Base-by-base conservation (phyloP, 2,113 vertebrate genomes). In the Pelobates fuscus region DNA sequence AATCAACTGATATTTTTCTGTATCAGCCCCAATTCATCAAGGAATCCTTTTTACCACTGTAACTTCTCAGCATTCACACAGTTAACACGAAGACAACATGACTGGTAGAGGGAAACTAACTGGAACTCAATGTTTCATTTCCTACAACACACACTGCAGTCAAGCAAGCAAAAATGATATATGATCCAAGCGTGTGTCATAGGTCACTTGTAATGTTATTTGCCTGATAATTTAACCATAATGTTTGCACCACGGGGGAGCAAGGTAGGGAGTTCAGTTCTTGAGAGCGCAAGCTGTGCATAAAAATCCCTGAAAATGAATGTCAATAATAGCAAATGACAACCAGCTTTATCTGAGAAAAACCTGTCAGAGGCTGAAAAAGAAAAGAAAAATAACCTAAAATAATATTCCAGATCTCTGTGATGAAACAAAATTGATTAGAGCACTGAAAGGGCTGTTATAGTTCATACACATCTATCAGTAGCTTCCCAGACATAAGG, bases 401-500 rank as follows among this genome's bases (percentile, higher is more conserved):
- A 60, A 57, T 57, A 57, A 26, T 20, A 27, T 17, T 5, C 24
- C 23, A 26, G 58, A 27, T 63, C 30, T 63, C 5, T 26, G 17
- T 37, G n/a, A 15, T 20, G 4, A 41, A 32, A 6, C 21, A 32
- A 54, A 68, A 68, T 68, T 55, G 46, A 55, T 68, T 55, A 68
- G 25, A 20, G n/a, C n/a, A 68, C 27, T 52, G 5, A 67, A 67
- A 29, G 44, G 43, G 17, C 44, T 24, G 17, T 10, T 46, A 52
- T 52, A 49, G 44, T 55, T 68, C 66, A 68, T 30, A 55, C 26
- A 21, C 66, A 68, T 68, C 26, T 68, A 54, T 55, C 66, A 68
- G 46, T 20, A 14, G 18, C 26, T 27, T 68, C 49, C 44, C 26
- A 68, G 26, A 29, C 46, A 68, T 23, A 32, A 55, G 66, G 66